A percentile compares a stretch with the other conserved stretches of the same genome.
Evolutionary conservation across 35 echinoderm and acorn worm species (phyloP).

Genomic region (Heliocidaris erythrogramma): DNA sequence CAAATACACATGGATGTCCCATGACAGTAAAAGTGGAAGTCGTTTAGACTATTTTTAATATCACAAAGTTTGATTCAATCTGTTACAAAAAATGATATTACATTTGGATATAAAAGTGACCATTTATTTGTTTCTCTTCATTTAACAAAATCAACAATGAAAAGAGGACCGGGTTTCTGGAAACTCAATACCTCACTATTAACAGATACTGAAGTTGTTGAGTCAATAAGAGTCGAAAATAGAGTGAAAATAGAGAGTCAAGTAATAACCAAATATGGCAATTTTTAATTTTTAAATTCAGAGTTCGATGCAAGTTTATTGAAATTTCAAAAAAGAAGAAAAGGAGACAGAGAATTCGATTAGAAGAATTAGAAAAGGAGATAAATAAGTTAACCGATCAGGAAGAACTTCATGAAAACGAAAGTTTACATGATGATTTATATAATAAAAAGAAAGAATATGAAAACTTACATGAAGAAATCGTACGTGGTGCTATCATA

Average conservation of each 20-base stretch:
- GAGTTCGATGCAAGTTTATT: not conserved
- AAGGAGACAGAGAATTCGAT: not conserved
- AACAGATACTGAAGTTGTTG: too few species aligned
- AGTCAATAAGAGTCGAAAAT: too few species aligned
- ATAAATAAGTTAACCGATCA: not conserved
- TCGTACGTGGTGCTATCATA: not conserved
- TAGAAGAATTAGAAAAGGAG: not conserved
- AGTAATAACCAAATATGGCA: not conserved
- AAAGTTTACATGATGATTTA: not conserved
- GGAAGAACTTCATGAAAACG: not conserved
- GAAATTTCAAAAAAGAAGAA: not conserved
- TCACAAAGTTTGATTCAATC: not conserved
- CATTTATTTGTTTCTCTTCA: too few species aligned
- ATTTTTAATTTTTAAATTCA: conserved; percentile 3
- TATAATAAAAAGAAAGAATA: not conserved
- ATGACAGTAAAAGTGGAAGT: not conserved
- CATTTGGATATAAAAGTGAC: not conserved
- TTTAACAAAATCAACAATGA: too few species aligned
- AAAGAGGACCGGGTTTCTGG: too few species aligned
- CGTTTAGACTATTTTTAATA: conserved; percentile 16
- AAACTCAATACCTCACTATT: too few species aligned
- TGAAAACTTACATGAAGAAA: not conserved
- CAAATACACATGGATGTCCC: conserved; percentile 2
- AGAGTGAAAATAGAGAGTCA: too few species aligned
- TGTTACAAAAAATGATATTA: not conserved